Conservation (phyloP, 2,888 invertebrate genomes). For the Deroplatys truncata region DNA sequence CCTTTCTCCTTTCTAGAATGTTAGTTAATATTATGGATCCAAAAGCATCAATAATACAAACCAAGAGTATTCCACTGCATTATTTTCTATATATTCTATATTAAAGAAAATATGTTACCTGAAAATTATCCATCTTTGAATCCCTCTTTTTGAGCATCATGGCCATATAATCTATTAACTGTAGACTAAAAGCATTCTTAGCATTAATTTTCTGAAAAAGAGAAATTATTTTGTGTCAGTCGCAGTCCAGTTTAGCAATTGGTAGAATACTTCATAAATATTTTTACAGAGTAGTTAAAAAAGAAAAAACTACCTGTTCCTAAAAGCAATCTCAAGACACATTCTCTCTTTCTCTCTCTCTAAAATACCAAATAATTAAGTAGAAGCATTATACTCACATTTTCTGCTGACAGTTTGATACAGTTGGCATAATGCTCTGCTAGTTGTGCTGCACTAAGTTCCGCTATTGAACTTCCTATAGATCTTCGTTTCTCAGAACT, state of each 20-base stretch:
- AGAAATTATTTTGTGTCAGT: background rate
- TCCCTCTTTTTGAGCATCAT: constrained; percentile 69
- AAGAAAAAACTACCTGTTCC: no score
- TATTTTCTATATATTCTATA: background rate
- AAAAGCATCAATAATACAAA: constrained; percentile 34
- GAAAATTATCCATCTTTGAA: constrained; percentile 59
- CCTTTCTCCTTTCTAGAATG: no score
- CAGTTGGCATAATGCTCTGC: constrained; percentile 68
- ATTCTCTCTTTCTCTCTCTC: no score
- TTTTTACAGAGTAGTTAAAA: no score
- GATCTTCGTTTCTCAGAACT: constrained; percentile 1
- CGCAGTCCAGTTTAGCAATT: no score
- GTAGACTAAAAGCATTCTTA: constrained; percentile 85
- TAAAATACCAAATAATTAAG: no score
- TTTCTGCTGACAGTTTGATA: constrained; percentile 73
- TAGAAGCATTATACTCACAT: constrained; percentile 53
- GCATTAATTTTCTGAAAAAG: constrained; percentile 72
- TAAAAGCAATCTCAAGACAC: no score
- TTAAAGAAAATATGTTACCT: constrained; percentile 38
- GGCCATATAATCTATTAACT: constrained; percentile 81
- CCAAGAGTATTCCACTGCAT: no score
- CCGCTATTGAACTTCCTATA: constrained; percentile 6
- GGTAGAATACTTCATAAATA: no score
- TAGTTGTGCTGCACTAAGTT: constrained; percentile 40
- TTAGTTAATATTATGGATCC: no score